These are phyloP conservation scores for Eupithecia pulchellata DNA, from an alignment of 2,888 invertebrate species.

Conservation along the genomic window DNA sequence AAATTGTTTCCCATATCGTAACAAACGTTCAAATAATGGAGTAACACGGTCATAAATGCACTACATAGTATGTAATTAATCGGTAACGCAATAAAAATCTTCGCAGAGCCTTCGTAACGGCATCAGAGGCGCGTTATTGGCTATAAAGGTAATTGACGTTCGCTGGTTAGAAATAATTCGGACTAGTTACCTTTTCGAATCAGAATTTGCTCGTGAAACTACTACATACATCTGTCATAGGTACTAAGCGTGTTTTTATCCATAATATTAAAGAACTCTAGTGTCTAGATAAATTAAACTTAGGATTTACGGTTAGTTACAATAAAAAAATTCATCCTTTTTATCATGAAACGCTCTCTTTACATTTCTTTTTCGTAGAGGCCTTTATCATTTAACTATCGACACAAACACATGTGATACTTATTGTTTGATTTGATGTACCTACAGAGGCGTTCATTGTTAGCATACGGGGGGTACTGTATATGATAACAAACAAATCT, in stretches of 20 bases:
- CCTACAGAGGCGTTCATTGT: too few species aligned
- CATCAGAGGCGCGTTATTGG: conserved; percentile 33
- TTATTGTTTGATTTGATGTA: background rate
- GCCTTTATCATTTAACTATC: background rate
- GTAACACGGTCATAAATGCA: conserved; percentile 25
- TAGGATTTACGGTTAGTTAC: too few species aligned
- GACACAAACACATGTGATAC: too few species aligned
- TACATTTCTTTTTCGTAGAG: background rate
- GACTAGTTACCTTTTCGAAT: background rate
- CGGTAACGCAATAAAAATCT: conserved; percentile 36
- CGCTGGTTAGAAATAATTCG: conserved; percentile 16
- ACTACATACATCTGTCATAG: background rate
- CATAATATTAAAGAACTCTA: too few species aligned
- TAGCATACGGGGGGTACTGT: too few species aligned
- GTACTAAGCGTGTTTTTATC: too few species aligned
- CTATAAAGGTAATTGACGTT: conserved; percentile 34
- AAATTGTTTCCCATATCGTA: conserved; percentile 10
- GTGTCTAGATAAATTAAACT: too few species aligned
- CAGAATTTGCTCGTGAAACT: background rate
- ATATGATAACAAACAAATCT: too few species aligned
- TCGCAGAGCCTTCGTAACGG: conserved; percentile 28
- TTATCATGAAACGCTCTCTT: too few species aligned
- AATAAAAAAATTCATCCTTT: too few species aligned
- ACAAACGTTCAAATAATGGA: conserved; percentile 16
- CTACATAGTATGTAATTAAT: conserved; percentile 35